Conservation (phyloP, 2,888 invertebrate genomes). For the Ophion slaviceki region DNA sequence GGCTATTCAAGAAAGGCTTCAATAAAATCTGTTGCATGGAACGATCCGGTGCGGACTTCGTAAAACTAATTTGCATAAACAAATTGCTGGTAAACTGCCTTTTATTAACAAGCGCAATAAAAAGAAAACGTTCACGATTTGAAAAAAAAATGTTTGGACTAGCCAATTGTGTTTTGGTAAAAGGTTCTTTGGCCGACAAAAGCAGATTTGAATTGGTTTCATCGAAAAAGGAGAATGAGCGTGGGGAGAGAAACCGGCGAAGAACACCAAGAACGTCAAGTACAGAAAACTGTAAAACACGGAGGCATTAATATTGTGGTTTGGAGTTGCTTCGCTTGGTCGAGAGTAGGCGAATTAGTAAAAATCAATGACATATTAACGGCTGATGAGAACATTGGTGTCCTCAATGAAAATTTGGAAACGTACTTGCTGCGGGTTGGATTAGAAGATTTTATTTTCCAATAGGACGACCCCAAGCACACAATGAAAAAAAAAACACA, state of each 20-base stretch:
- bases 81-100: neutral
- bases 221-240: neutral
- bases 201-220: neutral
- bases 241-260: too few relatives aligned
- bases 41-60: neutral
- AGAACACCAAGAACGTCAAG: too few relatives aligned
- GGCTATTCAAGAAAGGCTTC: neutral
- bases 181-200: neutral
- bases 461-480: neutral
- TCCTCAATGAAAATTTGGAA: too few relatives aligned
- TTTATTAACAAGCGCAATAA: neutral
- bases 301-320: too few relatives aligned
- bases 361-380: too few relatives aligned
- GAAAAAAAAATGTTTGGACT: neutral
- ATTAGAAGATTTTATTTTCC: neutral
- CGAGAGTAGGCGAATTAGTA: too few relatives aligned
- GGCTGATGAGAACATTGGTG: too few relatives aligned
- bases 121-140: neutral
- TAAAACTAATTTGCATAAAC: neutral
- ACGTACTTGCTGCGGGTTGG: too few relatives aligned
- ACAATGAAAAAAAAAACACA: too few relatives aligned
- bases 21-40: neutral
- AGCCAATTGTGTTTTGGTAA: neutral
- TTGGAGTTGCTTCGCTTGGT: too few relatives aligned
- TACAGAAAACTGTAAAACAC: too few relatives aligned